These are phyloP conservation scores for Apodemia hepburni DNA, from an alignment of 2,888 invertebrate species.

Conservation along the genomic window DNA sequence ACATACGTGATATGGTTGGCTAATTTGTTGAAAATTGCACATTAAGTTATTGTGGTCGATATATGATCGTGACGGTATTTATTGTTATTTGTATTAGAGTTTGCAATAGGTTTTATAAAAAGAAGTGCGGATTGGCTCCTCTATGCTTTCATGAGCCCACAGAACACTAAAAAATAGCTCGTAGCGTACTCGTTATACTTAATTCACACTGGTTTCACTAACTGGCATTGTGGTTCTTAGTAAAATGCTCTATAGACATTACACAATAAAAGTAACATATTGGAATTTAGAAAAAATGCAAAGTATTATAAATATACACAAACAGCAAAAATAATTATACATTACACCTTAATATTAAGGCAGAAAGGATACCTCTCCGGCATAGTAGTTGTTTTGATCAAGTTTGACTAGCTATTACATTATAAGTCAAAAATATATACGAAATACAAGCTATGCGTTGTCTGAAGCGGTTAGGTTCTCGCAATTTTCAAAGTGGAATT, in stretches of 20 bases:
- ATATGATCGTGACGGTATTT: too few relatives aligned
- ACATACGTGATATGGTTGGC: too few relatives aligned
- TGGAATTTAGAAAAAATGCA: slow-evolving; percentile 15
- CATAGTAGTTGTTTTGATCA: slow-evolving; percentile 18
- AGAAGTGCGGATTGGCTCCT: too few relatives aligned
- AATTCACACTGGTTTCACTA: not conserved
- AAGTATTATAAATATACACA: slow-evolving; percentile 17
- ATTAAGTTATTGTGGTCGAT: too few relatives aligned
- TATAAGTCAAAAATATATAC: slow-evolving; percentile 22
- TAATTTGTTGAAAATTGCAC: too few relatives aligned
- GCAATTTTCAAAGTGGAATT: too few relatives aligned
- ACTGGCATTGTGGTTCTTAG: not conserved
- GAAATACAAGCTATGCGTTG: not conserved
- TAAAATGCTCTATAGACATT: slow-evolving; percentile 7
- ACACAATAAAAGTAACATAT: slow-evolving; percentile 15
- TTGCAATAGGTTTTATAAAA: too few relatives aligned
- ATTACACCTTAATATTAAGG: slow-evolving; percentile 19
- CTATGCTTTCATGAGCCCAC: too few relatives aligned
- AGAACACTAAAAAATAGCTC: not conserved
- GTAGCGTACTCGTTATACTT: not conserved
- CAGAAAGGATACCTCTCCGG: slow-evolving; percentile 17
- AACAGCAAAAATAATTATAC: slow-evolving; percentile 20
- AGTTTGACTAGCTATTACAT: slow-evolving; percentile 34
- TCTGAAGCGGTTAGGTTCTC: not conserved
- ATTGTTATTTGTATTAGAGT: too few relatives aligned